phyloP scores from a whole-genome alignment of 2,113 vertebrate species.

The Guaruba guarouba region DNA sequence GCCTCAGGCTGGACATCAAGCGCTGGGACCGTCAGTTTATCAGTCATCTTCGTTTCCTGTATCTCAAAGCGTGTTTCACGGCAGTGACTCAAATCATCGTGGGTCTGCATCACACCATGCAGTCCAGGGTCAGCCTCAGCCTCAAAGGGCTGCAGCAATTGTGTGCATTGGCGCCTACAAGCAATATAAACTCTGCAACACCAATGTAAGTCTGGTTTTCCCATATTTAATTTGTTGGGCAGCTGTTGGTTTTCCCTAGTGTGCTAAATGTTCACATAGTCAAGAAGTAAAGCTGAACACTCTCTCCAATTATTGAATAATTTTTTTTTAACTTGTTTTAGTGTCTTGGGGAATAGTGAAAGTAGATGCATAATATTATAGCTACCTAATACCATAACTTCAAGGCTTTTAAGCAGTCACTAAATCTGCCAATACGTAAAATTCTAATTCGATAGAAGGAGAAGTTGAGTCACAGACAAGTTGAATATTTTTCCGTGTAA shows the following conservation, averaged over 20 bases:
- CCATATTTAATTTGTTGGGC: not conserved
- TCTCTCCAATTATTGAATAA: not conserved
- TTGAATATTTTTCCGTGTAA: not conserved
- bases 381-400: not conserved
- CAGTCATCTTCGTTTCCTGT: conserved; percentile 64
- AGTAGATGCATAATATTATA: not conserved
- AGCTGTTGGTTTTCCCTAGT: not conserved
- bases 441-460: not conserved
- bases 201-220: conserved; percentile 76
- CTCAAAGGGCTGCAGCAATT: conserved; percentile 73
- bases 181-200: conserved; percentile 87
- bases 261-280: not conserved
- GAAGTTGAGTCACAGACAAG: not conserved
- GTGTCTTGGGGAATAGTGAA: not conserved
- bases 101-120: conserved; percentile 16
- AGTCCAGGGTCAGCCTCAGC: conserved; percentile 60
- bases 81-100: conserved; percentile 20
- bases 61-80: conserved; percentile 59
- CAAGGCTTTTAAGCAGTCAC: not conserved
- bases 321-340: not conserved
- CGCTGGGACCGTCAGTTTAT: conserved; percentile 76
- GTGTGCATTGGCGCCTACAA: conserved; percentile 76
- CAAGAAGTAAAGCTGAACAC: not conserved
- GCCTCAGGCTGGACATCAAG: conserved; percentile 54
- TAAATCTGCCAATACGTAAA: not conserved